Base-by-base conservation (phyloP, 2,113 vertebrate genomes). In the Camelus bactrianus region DNA sequence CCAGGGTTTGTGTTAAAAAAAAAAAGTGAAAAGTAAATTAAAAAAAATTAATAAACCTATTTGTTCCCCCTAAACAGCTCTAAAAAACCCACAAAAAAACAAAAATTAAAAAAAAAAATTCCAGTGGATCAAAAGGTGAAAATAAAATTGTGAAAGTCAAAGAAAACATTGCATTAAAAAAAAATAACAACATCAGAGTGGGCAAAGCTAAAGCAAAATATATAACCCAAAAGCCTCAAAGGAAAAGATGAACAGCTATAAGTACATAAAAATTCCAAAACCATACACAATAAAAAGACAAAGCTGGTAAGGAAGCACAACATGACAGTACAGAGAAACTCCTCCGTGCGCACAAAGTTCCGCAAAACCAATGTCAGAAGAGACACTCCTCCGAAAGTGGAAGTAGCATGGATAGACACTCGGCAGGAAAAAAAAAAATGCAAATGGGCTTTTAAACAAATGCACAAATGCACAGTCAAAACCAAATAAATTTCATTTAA, bases 201-300 rank as follows among this genome's bases (percentile, higher is more conserved):
- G 46, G 28, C 38, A 89, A 54, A 92, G 19, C 50, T 72, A 94
- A 92, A 87, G 30, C 32, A 81, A 87, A 35, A 56, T 58, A 75
- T 1, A 64, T 35, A 76, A 85, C n/a, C 8, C 46, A 28, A 89
- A 92, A 79, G 6, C 17, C 50, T 69, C 2, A 91, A 80, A 75
- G 69, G 38, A 80, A 70, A 72, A 87, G 26, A 62, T 69, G 26
- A 62, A 80, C 60, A 52, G 28, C 32, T 79, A 19, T 17, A 17
- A 50, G 20, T 17, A 67, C 6, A 67, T n/a, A 84, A 90, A 93
- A 85, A 52, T 73, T 79, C 80, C 65, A 95, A 75, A 91, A 52
- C 22, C 32, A 58, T 83, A 69, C 50, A 56, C 5, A 24, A 22
- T 48, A 77, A 93, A 60, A 81, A 91, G 8, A 94, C 12, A 82